Evolutionary conservation across 92 coral and sea anemone species (phyloP).

Genomic region (Parazoanthus atlanticus): DNA sequence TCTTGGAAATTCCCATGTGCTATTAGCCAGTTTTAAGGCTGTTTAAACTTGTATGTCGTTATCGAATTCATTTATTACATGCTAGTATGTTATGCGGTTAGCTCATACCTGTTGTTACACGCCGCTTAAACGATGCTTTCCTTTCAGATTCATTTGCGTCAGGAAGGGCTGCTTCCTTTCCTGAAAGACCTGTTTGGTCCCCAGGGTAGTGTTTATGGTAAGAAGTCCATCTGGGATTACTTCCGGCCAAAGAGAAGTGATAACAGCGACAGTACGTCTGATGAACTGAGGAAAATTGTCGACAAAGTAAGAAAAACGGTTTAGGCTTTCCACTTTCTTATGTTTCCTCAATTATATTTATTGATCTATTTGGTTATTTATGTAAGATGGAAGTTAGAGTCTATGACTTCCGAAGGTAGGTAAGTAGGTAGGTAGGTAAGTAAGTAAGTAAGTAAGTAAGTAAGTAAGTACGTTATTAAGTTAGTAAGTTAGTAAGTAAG

Average conservation of each 20-base stretch:
- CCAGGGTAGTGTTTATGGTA: slow-evolving; percentile 43
- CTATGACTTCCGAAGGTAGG: too few relatives aligned
- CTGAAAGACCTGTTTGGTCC: slow-evolving; percentile 56
- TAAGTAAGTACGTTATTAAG: too few relatives aligned
- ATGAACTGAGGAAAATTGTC: slow-evolving; percentile 49
- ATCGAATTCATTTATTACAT: neutral
- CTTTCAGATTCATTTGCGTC: slow-evolving; percentile 54
- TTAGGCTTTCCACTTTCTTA: neutral
- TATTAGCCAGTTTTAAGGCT: neutral
- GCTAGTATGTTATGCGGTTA: neutral
- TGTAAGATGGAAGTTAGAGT: neutral
- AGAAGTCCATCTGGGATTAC: slow-evolving; percentile 60
- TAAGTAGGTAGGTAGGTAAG: too few relatives aligned
- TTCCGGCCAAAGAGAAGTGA: slow-evolving; percentile 58
- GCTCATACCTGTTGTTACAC: neutral
- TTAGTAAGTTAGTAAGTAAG: too few relatives aligned
- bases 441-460: too few relatives aligned
- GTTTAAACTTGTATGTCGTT: too few relatives aligned
- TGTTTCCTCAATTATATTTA: too few relatives aligned
- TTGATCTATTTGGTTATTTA: neutral
- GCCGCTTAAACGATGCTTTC: neutral
- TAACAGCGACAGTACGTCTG: slow-evolving; percentile 33
- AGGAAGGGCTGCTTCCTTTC: slow-evolving; percentile 57
- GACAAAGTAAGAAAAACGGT: slow-evolving; percentile 37
- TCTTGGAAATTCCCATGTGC: too few relatives aligned